phyloP scores from a whole-genome alignment of 2,888 invertebrate genomes.

The Augiades crinisus region DNA sequence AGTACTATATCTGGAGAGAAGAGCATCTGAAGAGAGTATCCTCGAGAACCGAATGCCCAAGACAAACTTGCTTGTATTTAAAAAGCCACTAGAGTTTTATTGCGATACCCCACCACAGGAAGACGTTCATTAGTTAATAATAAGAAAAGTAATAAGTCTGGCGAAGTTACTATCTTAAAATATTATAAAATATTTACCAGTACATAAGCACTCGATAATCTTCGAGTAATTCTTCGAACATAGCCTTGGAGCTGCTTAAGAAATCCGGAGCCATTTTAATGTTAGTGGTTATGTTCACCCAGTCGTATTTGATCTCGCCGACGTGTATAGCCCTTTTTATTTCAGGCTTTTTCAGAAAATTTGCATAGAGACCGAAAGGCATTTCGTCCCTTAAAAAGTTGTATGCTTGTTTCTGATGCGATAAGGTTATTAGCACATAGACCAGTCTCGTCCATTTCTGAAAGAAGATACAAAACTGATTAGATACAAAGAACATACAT shows the following conservation, averaged over 20 bases:
- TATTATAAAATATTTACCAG: constrained; percentile 43
- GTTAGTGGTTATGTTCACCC: constrained; percentile 61
- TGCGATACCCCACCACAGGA: no score
- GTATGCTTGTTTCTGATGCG: constrained; percentile 61
- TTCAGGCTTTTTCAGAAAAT: constrained; percentile 45
- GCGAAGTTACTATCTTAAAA: no score
- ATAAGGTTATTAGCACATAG: constrained; percentile 44
- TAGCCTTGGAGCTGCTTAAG: constrained; percentile 50
- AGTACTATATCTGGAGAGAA: no score
- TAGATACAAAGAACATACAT: no score
- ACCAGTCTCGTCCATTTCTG: constrained; percentile 63
- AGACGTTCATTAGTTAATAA: no score
- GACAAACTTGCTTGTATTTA: no score
- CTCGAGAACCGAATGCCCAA: no score
- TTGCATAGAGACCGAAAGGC: constrained; percentile 41
- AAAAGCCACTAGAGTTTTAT: no score
- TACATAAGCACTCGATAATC: constrained; percentile 61
- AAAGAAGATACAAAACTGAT: constrained; percentile 30
- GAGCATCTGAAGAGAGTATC: no score
- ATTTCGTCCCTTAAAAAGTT: constrained; percentile 63
- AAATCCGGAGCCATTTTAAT: constrained; percentile 54
- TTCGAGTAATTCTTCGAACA: constrained; percentile 57
- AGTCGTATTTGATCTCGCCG: constrained; percentile 52
- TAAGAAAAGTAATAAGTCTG: no score
- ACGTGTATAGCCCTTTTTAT: constrained; percentile 64